Percentiles rank a stretch among this genome's conserved stretches.
These are phyloP conservation scores for Lagorchestes hirsutus DNA, from an alignment of 2,797 vertebrate species.

Conservation along the genomic window DNA sequence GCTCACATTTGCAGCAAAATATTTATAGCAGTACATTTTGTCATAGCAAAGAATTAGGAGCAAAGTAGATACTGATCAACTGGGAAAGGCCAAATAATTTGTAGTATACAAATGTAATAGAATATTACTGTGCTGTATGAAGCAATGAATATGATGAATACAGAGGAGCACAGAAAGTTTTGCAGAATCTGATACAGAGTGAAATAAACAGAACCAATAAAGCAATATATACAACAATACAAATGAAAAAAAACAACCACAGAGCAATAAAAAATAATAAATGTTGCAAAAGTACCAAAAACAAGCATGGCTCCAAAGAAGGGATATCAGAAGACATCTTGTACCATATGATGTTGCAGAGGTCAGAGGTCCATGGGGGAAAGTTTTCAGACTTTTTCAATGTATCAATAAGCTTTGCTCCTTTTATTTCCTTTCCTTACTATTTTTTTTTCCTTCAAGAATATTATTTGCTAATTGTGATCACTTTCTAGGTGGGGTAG, in stretches of 20 bases:
- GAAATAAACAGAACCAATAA: not conserved
- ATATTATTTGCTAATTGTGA: not conserved
- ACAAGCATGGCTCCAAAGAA: not conserved
- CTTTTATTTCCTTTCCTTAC: not conserved
- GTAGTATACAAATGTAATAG: not conserved
- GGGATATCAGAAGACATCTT: not conserved
- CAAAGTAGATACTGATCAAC: not conserved
- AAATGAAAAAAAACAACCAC: not conserved
- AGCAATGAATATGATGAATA: not conserved
- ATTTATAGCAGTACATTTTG: not conserved
- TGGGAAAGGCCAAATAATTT: not conserved
- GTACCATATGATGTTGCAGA: accelerated
- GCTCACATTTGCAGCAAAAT: not conserved
- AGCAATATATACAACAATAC: not conserved
- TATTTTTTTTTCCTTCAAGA: not conserved
- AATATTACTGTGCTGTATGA: not conserved
- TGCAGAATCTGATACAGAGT: not conserved
- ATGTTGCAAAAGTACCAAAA: not conserved
- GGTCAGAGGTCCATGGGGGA: not conserved
- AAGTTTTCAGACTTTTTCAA: not conserved
- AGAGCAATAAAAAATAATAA: too few species aligned
- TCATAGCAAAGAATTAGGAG: not conserved
- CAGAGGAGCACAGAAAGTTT: too few species aligned
- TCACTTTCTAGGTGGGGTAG: not conserved
- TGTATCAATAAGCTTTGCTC: not conserved